These are phyloP conservation scores for Platycnemis pennipes DNA, from an alignment of 2,888 invertebrate genomes.

Conservation along the genomic window DNA sequence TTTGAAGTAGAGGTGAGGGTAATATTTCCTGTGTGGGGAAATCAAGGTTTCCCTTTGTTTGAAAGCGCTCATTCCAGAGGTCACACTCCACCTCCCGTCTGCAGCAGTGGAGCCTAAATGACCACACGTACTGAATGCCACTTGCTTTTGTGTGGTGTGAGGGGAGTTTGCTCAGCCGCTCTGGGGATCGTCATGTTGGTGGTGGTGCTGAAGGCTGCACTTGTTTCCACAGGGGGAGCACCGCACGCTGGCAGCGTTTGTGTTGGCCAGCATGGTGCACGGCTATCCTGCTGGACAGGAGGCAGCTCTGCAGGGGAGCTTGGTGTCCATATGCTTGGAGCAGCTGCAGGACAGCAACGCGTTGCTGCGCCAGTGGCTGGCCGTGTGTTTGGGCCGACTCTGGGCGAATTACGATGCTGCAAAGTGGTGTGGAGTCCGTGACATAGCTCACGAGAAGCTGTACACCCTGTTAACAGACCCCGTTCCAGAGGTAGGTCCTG, in stretches of 20 bases:
- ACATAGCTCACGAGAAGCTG: conserved; percentile 97
- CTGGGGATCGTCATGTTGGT: background rate
- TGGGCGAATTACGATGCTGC: conserved; percentile 95
- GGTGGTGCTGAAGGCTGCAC: background rate
- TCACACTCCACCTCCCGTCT: too few species aligned
- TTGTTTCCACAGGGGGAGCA: conserved; percentile 85
- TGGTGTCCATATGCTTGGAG: conserved; percentile 95
- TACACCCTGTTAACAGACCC: conserved; percentile 89
- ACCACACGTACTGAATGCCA: too few species aligned
- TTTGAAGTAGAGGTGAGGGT: too few species aligned
- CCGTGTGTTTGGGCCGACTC: conserved; percentile 93
- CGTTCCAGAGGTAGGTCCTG: conserved; percentile 85
- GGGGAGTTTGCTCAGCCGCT: background rate
- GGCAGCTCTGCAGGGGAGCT: conserved; percentile 92
- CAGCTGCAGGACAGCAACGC: conserved; percentile 88
- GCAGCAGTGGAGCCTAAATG: too few species aligned
- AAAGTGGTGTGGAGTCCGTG: conserved; percentile 97
- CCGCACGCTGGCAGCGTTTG: conserved; percentile 96
- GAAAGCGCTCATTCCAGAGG: too few species aligned
- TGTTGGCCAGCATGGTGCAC: conserved; percentile 95
- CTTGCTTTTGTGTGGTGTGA: too few species aligned
- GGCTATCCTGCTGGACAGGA: conserved; percentile 94
- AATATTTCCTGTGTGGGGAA: too few species aligned
- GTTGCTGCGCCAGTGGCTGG: conserved; percentile 91
- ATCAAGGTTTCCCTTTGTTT: too few species aligned